A percentile compares a stretch with the other conserved stretches of the same genome.
Evolutionary conservation across 2,888 invertebrate species (phyloP).

Genomic region (Notodonta dromedarius): DNA sequence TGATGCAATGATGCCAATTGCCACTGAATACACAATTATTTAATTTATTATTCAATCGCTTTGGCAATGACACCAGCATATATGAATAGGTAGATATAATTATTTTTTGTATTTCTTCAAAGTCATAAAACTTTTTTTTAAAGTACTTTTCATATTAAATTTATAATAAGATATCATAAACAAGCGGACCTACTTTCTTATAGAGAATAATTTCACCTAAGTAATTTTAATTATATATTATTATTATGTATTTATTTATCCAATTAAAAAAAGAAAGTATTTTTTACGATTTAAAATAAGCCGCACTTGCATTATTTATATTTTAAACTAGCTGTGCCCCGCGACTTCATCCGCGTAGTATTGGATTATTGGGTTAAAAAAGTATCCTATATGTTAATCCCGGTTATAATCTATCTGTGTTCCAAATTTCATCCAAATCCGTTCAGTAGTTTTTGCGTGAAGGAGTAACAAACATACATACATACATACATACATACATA

Average conservation of each 20-base stretch:
- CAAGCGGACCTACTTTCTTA: background rate
- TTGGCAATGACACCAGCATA: background rate
- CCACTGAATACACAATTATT: background rate
- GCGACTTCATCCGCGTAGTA: no score
- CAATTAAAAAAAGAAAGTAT: conserved; percentile 1
- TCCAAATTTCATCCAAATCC: no score
- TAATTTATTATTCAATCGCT: background rate
- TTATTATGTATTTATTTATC: background rate
- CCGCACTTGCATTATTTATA: no score
- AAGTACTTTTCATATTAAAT: background rate
- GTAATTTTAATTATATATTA: background rate
- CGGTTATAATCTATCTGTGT: no score
- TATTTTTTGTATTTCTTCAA: background rate
- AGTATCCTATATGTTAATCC: no score
- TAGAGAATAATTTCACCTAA: background rate
- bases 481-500: no score
- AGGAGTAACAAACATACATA: no score
- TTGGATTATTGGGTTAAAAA: no score
- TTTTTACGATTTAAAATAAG: background rate
- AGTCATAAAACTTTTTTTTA: no score
- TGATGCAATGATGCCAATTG: conserved; percentile 1
- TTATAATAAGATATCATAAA: background rate
- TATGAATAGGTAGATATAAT: background rate
- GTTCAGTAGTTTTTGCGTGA: no score
- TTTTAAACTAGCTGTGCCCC: no score